Evolutionary conservation across 1,140 invertebrate genomes (phyloP), one percentile per base, ranked within the genome.

Genomic region (Alviniconcha marisindica): DNA sequence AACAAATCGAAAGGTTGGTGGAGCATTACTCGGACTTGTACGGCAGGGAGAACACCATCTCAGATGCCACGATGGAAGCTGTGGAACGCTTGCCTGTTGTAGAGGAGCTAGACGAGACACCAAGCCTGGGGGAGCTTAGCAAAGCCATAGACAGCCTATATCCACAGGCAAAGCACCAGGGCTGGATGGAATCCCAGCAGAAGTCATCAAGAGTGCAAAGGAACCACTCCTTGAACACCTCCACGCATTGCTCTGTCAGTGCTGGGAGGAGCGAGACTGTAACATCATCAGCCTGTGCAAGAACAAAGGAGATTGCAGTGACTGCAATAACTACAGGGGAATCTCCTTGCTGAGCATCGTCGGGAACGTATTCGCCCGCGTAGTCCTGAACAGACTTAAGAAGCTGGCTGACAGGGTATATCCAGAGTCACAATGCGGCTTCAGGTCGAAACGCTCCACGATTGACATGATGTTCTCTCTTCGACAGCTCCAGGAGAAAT

Each of bases 241-340:
- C 5, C 66, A 71, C 66, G 66, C 7, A 24, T 33, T 71, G 33
- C 66, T 71, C 10, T 33, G 28, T 40, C 66, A 38, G 4, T 71
- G 66, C 66, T 71, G 66, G 66, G 66, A 71, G 66, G 38, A 38
- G 38, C 21, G 82, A 18, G 77, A 88, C 56, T 48, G 81, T 42
- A 85, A 48, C 42, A 85, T 87, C 36, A 44, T 83, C 36, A 87
- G 77, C 18, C 56, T 86, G 36, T 86, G 83, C 51, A 87, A 88
- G 48, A 88, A 87, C 81, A 87, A 86, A 54, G 86, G 83, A 3
- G 80, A 85, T 38, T 18, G 86, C 21, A 84, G 31, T 56, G 82
- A 88, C 76, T 86, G 86, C 81, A 88, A 87, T 36, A 86, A 84
- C 73, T 88, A 89, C 66, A 7, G 74, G 21, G 85, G 82, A 14